Evolutionary conservation across 2,113 vertebrate species (phyloP), one percentile per base, ranked within the genome.

Genomic region (Thinocorus orbignyianus): DNA sequence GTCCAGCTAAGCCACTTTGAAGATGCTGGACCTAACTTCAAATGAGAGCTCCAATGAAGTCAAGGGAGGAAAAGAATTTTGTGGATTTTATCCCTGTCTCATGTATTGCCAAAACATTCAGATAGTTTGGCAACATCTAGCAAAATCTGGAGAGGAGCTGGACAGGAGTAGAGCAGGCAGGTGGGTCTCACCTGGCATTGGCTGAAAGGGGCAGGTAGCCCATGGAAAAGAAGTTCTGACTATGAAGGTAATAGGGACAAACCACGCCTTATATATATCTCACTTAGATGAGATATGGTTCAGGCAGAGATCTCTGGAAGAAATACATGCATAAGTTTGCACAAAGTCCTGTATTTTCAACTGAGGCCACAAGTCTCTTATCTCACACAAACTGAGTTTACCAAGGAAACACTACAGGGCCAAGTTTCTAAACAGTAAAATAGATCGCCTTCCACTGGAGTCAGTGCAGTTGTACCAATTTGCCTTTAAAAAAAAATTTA

Each of bases 211-310:
- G 41, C 51, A 60, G 33, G 58, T 4, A 66, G 8, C n/a, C 31
- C 15, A 1, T 20, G 33, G 70, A 48, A 44, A 51, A 54, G 37
- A 2, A 84, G 57, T 6, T 13, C 48, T 68, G 52, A 5, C 5
- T 33, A 10, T 13, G 48, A 62, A 86, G 18, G 13, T 4, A 5
- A 6, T 39, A n/a, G 15, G 11, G 12, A 39, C 58, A 85, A 85
- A 48, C 11, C 35, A 35, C 1, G n/a, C n/a, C n/a, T n/a, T n/a
- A n/a, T n/a, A n/a, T n/a, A n/a, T n/a, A n/a, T n/a, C n/a, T n/a
- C n/a, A n/a, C n/a, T n/a, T 64, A 28, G 22, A 35, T 0, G 17
- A 69, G 18, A 9, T 17, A 22, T 4, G 12, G 1, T 33, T 44
- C 72, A 55, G 41, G 60, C 13, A 72, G 68, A 83, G 54, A 35